Base-by-base conservation (phyloP, 2,888 invertebrate genomes). In the Stegana nigrithorax region DNA sequence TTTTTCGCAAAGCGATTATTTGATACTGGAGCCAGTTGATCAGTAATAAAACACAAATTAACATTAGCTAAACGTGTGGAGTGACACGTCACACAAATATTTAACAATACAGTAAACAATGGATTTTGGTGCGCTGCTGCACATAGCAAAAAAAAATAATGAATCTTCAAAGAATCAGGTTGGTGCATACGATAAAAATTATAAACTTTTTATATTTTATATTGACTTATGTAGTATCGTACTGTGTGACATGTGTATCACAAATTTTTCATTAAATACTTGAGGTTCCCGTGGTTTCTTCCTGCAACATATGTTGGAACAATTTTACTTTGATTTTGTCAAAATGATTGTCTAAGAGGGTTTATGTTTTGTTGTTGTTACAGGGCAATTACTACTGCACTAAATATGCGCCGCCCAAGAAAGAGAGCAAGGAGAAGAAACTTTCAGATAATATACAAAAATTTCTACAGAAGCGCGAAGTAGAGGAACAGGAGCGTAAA, bases 341-440 rank as follows among this genome's bases (percentile, higher is more conserved):
- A n/a, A n/a, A n/a, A n/a, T n/a, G n/a, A n/a, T 19, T 14, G 12
- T 14, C 29, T 4, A n/a, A 53, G 10, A 32, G 23, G n/a, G 29
- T 27, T 6, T 51, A 21, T 55, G 2, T 23, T 27, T 51, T 53
- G 26, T 25, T 19, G 25, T 58, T 12, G 47, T 63, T 68, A 10
- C 70, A 89, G 87, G 83, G 86, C 29, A 87, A 88, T 71, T 93
- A 89, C 80, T 95, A 94, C 80, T 91, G 90, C 77, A 92, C 94
- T 2, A 91, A 91, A 70, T 94, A 92, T 81, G 89, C 91, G 67
- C 93, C 95, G 1, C 93, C 94, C 0, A 94, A 94, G 81, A 95
- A 94, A 78, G 90, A 91, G 74, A 88, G 89, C 42, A 91, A 91
- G 73, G 89, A 90, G 59, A 67, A 88, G 68, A 87, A 86, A 64